Base-by-base conservation (phyloP, 2,888 invertebrate species). In the Hedya salicella region DNA sequence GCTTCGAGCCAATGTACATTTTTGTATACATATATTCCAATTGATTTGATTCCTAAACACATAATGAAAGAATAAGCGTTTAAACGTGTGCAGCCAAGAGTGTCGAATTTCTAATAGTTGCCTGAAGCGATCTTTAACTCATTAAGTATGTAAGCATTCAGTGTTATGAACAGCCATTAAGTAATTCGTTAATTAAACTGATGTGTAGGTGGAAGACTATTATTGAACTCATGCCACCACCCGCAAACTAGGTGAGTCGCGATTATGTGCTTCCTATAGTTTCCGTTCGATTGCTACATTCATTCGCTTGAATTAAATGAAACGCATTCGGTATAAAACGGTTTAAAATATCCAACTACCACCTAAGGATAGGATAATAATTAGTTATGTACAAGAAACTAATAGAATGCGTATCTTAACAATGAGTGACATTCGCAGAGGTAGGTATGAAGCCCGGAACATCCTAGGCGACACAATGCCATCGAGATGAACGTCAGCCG, bases 61-160 rank as follows among this genome's bases (percentile, higher is more conserved):
- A 91, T 86, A 90, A 91, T 91, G 89, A 86, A 90, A 90, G 88
- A 91, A 83, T 82, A 91, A 92, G 91, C 91, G 76, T 84, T 82
- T 81, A 78, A 89, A 87, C 89, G 87, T 89, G 89, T 88, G 89
- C 91, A 92, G 91, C 91, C 91, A 91, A 92, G 83, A 91, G 89
- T 91, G 89, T 87, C 89, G 89, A 91, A 80, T 80, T 86, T 85
- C 90, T 91, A 91, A 90, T 91, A 91, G 89, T 91, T 88, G 81
- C 87, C 84, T 85, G 82, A 91, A 90, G 91, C 91, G 82, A 79
- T 86, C 85, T 82, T 82, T 79, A 85, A 85, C 76, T 86, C 82
- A 82, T 84, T 85, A 87, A 85, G 84, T 75, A 75, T 76, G 83
- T 85, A 90, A 91, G 91, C 91, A 91, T 91, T 91, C 89, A 86